Conservation (phyloP, 2,888 invertebrate genomes). For the Oscheius sp. region DNA sequence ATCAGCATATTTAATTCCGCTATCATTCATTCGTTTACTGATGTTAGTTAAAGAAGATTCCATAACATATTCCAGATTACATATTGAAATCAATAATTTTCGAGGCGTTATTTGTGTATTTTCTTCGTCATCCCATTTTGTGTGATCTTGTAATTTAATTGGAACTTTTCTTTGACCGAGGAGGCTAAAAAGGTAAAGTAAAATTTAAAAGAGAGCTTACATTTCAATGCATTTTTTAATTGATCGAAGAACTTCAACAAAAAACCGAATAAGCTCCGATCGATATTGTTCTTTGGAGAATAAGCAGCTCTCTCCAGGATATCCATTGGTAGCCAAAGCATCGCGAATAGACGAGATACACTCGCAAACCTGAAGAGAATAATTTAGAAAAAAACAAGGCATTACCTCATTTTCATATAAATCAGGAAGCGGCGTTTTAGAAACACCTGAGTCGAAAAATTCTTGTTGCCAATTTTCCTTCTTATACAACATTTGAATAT, state of each 20-base stretch:
- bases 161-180: constrained; percentile 8
- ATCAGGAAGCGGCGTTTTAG: constrained; percentile 71
- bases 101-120: constrained; percentile 53
- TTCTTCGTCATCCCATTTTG: constrained; percentile 13
- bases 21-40: constrained; percentile 65
- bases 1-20: constrained; percentile 68
- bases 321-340: constrained; percentile 62
- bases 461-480: constrained; percentile 72
- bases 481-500: constrained; percentile 52
- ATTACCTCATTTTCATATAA: constrained; percentile 69
- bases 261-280: constrained; percentile 59
- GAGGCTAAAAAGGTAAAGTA: no score
- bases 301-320: constrained; percentile 67
- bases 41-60: constrained; percentile 64
- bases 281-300: constrained; percentile 67
- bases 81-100: constrained; percentile 68
- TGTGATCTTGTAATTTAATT: background rate
- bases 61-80: constrained; percentile 71
- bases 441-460: constrained; percentile 54
- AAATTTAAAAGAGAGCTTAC: no score
- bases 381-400: background rate
- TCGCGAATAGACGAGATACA: constrained; percentile 62
- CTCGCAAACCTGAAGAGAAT: constrained; percentile 59
- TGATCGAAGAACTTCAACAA: constrained; percentile 61
- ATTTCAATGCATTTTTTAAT: constrained; percentile 39